These are phyloP conservation scores for Macropus fuliginosus DNA, from an alignment of 2,797 vertebrate species.

Conservation along the genomic window DNA sequence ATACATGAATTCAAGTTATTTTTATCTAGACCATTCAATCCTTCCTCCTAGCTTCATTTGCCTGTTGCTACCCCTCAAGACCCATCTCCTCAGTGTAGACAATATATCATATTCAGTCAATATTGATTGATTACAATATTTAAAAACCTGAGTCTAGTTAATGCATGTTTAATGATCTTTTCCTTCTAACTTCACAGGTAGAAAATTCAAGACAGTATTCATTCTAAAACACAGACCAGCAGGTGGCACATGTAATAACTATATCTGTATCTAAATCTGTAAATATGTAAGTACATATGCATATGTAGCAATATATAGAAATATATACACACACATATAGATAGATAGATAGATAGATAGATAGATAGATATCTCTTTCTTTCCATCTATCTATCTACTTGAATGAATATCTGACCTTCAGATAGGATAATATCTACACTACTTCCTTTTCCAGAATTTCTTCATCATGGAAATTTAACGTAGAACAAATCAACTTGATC, in stretches of 20 bases:
- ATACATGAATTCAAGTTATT: not conserved
- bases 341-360: constrained; percentile 26
- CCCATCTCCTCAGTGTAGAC: constrained; percentile 17
- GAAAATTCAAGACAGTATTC: constrained; percentile 70
- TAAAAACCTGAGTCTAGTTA: constrained; percentile 69
- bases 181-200: constrained; percentile 77
- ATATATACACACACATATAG: constrained; percentile 2
- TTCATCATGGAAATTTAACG: not conserved
- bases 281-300: no score
- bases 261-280: not conserved
- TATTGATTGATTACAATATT: constrained; percentile 71
- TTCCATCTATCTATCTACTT: constrained; percentile 53
- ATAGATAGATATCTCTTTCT: constrained; percentile 48
- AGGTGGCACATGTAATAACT: constrained; percentile 46
- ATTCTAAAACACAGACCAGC: constrained; percentile 59
- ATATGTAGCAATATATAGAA: not conserved
- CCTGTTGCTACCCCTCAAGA: constrained; percentile 49
- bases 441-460: not conserved
- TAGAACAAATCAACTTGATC: not conserved
- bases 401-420: constrained; percentile 50
- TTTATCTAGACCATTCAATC: not conserved
- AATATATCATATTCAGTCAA: constrained; percentile 69
- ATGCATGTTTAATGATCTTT: constrained; percentile 76
- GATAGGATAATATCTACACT: constrained; percentile 19
- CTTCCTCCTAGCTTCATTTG: not conserved